Conservation (phyloP, 1,140 invertebrate species). For the Diorhabda elongata region DNA sequence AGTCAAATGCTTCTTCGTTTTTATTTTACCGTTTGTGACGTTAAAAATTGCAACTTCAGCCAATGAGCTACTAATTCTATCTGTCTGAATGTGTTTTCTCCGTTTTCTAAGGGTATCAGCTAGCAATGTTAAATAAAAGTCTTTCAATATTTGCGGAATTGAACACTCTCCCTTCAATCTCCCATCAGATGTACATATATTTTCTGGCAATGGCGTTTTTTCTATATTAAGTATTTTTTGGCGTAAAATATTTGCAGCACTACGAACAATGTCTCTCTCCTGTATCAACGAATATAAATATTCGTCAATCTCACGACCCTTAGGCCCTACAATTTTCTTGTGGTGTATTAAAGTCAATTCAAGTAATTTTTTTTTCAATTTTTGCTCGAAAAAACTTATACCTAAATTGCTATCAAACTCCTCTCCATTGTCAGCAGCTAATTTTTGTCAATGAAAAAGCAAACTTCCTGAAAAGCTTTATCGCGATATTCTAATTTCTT, state of each 20-base stretch:
- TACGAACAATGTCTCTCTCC: neutral
- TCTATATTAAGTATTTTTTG: conserved; percentile 8
- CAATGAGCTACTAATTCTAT: conserved; percentile 18
- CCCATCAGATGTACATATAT: conserved; percentile 13
- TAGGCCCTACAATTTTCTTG: conserved; percentile 32
- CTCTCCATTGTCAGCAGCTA: no score
- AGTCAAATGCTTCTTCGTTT: conserved; percentile 38
- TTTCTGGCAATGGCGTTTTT: conserved; percentile 18
- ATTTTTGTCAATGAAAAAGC: no score
- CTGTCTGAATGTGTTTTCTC: conserved; percentile 10
- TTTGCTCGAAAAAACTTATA: conserved; percentile 20
- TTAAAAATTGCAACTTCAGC: conserved; percentile 31
- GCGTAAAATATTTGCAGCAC: neutral
- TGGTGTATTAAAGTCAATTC: conserved; percentile 26
- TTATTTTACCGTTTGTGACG: conserved; percentile 31
- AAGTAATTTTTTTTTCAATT: conserved; percentile 29
- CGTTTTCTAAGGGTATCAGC: conserved; percentile 16
- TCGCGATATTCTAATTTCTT: no score
- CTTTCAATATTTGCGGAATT: conserved; percentile 15
- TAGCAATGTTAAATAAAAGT: conserved; percentile 19
- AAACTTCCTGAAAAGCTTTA: no score
- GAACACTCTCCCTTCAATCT: conserved; percentile 19
- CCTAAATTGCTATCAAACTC: no score
- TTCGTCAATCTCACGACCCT: conserved; percentile 20
- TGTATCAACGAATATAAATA: conserved; percentile 7